Base-by-base conservation (phyloP, 2,797 vertebrate species). In the Melanotaenia boesemani region DNA sequence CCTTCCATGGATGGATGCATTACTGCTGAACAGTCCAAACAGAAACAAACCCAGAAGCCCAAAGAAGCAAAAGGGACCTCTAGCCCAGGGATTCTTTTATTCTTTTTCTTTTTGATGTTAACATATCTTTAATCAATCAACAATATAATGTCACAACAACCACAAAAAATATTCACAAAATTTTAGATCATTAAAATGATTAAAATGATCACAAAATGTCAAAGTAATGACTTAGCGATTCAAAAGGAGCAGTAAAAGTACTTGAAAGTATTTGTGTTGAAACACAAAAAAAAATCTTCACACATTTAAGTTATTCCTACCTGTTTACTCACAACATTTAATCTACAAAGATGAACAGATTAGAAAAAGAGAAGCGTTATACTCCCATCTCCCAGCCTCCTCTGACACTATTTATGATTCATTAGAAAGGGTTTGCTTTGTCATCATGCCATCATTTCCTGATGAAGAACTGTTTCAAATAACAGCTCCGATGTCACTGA, bases 401-500 rank as follows among this genome's bases (percentile, higher is more conserved):
- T 30, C 57, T 52, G 32, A 52, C 56, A n/a, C 22, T 26, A 5
- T 52, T 37, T 52, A 32, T 57, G 54, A 48, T 61, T 61, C 58
- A 70, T n/a, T 37, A 22, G 13, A 34, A 63, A 24, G 30, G 39
- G 46, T 52, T 28, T 50, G 32, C 44, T 2, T 64, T 26, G 64
- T 73, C 24, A 28, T 22, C 12, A 1, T 46, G 15, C 18, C 39
- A 15, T 62, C 32, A 50, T 70, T 76, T 76, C 56, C 61, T 37
- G 26, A 54, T 16, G 22, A 48, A 12, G 3, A 60, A 63, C 15
- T 0, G 16, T 69, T 64, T 80, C 70, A 67, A 72, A 64, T 64
- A 54, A 28, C 58, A 48, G 22, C 64, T 70, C 66, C 50, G 28
- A 1, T 80, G 68, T 74, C 75, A 70, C 76, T 41, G 69, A 86